phyloP scores from a whole-genome alignment of 2,888 invertebrate species.

The Drosophila setosimentum region DNA sequence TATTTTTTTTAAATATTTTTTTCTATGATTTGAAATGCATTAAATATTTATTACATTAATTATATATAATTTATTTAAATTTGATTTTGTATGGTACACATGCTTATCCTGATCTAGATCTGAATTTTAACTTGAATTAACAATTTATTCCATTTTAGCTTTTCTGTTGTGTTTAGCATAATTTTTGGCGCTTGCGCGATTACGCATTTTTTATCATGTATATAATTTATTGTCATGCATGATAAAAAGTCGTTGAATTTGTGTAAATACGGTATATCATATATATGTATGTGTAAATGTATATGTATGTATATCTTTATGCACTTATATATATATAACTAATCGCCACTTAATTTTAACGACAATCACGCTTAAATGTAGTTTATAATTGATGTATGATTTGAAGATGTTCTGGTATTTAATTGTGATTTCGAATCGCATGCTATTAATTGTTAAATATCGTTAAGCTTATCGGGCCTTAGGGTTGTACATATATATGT shows the following conservation, averaged over 20 bases:
- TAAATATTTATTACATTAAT: constrained; percentile 60
- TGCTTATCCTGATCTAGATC: constrained; percentile 62
- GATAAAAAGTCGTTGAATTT: constrained; percentile 65
- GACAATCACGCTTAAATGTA: constrained; percentile 72
- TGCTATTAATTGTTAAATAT: constrained; percentile 42
- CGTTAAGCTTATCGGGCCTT: constrained; percentile 63
- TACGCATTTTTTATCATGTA: constrained; percentile 70
- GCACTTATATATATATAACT: constrained; percentile 38
- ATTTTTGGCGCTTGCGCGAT: constrained; percentile 75
- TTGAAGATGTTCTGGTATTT: constrained; percentile 3
- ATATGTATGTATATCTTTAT: constrained; percentile 40
- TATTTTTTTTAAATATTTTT: constrained; percentile 15
- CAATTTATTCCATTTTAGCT: constrained; percentile 37
- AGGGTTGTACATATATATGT: constrained; percentile 40
- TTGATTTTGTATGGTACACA: constrained; percentile 62
- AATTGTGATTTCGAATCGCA: constrained; percentile 52
- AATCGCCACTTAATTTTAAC: constrained; percentile 62
- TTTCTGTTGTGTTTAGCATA: constrained; percentile 63
- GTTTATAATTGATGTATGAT: constrained; percentile 47
- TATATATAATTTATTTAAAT: constrained; percentile 53
- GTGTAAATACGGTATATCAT: constrained; percentile 63
- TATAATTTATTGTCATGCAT: constrained; percentile 80
- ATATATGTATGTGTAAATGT: constrained; percentile 40
- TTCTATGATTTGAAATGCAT: constrained; percentile 49
- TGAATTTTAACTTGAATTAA: constrained; percentile 64